These are phyloP conservation scores for Parambassis ranga DNA, from an alignment of 2,797 vertebrate species.

Conservation along the genomic window DNA sequence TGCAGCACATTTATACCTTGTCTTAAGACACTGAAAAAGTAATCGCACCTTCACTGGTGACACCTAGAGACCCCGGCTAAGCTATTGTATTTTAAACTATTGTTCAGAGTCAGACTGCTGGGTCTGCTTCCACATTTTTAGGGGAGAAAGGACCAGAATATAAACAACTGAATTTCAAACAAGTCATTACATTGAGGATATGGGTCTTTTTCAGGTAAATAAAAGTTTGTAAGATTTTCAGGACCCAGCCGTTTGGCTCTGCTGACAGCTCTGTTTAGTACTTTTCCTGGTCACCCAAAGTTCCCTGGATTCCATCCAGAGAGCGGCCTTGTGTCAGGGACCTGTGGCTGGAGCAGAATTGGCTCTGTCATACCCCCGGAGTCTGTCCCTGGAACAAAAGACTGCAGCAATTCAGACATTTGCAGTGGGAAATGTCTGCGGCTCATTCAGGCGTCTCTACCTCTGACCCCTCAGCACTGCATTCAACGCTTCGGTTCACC, in stretches of 20 bases:
- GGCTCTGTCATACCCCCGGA: constrained; percentile 33
- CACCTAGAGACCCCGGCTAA: too few relatives aligned
- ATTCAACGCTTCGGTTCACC: constrained; percentile 27
- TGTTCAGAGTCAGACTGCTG: too few relatives aligned
- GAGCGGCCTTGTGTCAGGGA: constrained; percentile 18
- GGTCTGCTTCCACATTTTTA: too few relatives aligned
- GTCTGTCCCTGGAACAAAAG: constrained; percentile 37
- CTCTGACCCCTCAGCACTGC: constrained; percentile 43
- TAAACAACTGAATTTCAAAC: too few relatives aligned
- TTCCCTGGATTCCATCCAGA: constrained; percentile 19
- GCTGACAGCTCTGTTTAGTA: constrained; percentile 1
- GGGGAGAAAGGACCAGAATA: too few relatives aligned
- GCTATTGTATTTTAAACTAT: too few relatives aligned
- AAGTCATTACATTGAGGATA: too few relatives aligned
- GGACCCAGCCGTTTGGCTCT: background rate
- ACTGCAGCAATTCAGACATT: constrained; percentile 36
- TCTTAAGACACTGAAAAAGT: too few relatives aligned
- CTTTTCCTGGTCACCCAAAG: constrained; percentile 1
- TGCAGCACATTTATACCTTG: too few relatives aligned
- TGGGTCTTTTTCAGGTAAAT: too few relatives aligned
- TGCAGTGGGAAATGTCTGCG: constrained; percentile 38
- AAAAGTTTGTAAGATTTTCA: background rate
- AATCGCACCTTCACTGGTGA: too few relatives aligned
- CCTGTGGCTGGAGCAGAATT: constrained; percentile 34
- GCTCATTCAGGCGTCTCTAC: constrained; percentile 33